Evolutionary conservation across 2,113 vertebrate genomes (phyloP).

Genomic region (Periophthalmodon schlosseri): DNA sequence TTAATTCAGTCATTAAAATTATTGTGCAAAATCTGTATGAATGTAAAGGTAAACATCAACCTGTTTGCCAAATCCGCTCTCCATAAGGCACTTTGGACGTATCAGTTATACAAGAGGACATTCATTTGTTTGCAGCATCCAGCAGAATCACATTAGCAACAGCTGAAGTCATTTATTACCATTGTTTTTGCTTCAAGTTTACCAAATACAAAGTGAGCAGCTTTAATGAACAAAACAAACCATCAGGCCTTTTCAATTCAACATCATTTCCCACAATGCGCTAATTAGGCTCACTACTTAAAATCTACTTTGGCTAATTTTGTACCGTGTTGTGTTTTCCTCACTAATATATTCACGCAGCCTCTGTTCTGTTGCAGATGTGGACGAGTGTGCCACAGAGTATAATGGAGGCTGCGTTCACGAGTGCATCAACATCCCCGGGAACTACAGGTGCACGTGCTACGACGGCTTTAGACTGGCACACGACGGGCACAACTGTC

Average conservation of each 20-base stretch:
- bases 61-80: neutral
- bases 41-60: neutral
- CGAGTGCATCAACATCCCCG: conserved; percentile 96
- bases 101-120: neutral
- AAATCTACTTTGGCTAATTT: neutral
- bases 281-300: conserved; percentile 1
- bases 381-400: conserved; percentile 92
- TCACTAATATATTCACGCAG: neutral
- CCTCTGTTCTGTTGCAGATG: conserved; percentile 76
- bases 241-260: conserved; percentile 7
- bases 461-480: conserved; percentile 96
- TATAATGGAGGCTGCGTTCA: conserved; percentile 96
- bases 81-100: neutral
- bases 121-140: neutral
- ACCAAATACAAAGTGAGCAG: conserved; percentile 9
- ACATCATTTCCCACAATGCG: conserved; percentile 2
- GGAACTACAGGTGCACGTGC: conserved; percentile 97
- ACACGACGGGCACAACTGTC: conserved; percentile 94
- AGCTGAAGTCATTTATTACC: conserved; percentile 12
- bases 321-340: conserved; percentile 1
- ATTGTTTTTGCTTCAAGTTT: conserved; percentile 32
- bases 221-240: conserved; percentile 19
- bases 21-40: neutral
- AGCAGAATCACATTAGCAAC: conserved; percentile 2
- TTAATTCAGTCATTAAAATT: too few relatives aligned